These are phyloP conservation scores for Clepsis dumicolana DNA, from an alignment of 2,888 invertebrate genomes.

Conservation along the genomic window DNA sequence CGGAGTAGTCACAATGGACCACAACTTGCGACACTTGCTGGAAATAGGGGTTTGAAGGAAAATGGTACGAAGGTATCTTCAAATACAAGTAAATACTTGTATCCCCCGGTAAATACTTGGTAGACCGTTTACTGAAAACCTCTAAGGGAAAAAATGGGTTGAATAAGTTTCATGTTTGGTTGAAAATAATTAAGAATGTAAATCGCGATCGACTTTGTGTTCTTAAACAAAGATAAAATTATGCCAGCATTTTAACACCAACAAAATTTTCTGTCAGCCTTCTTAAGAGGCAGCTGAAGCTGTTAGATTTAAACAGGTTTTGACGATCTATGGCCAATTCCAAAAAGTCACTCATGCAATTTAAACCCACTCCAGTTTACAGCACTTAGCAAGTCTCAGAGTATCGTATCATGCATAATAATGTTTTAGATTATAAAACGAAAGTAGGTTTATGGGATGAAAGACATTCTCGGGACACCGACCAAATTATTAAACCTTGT, in stretches of 20 bases:
- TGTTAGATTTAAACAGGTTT: too few species aligned
- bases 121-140: background rate
- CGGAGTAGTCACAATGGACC: slow-evolving; percentile 40
- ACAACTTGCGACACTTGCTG: slow-evolving; percentile 36
- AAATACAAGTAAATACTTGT: background rate
- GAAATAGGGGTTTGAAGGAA: slow-evolving; percentile 24
- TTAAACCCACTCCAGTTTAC: background rate
- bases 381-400: background rate
- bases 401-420: background rate
- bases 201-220: too few species aligned
- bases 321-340: too few species aligned
- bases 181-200: too few species aligned
- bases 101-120: background rate
- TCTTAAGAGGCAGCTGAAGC: too few species aligned
- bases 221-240: too few species aligned
- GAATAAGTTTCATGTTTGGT: too few species aligned
- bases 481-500: slow-evolving; percentile 3
- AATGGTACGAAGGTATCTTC: background rate
- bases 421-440: background rate
- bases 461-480: slow-evolving; percentile 8
- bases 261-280: too few species aligned
- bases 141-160: too few species aligned
- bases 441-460: slow-evolving; percentile 1
- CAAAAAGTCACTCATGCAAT: background rate
- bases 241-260: too few species aligned